These are phyloP conservation scores for Netelia inedita DNA, from an alignment of 2,888 invertebrate species.

Conservation along the genomic window DNA sequence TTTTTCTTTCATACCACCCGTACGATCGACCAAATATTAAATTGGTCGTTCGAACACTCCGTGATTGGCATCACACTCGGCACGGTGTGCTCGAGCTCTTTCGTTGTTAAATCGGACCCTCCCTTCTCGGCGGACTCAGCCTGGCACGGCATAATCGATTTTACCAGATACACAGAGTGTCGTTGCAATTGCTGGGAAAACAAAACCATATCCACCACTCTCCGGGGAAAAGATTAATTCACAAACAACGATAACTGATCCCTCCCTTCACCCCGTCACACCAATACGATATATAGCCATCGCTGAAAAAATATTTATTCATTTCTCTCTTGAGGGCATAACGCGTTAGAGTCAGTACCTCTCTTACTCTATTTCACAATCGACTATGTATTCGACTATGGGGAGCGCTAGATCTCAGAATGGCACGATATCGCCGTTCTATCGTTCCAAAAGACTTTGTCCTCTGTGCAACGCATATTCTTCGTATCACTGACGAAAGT, in stretches of 20 bases:
- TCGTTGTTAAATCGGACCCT: slow-evolving; percentile 20
- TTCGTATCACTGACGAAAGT: not conserved
- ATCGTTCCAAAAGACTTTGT: slow-evolving; percentile 71
- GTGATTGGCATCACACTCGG: slow-evolving; percentile 1
- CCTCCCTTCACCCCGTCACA: not conserved
- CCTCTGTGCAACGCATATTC: not conserved
- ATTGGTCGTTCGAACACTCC: not conserved
- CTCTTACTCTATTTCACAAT: slow-evolving; percentile 72
- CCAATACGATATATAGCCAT: not conserved
- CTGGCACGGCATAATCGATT: slow-evolving; percentile 23
- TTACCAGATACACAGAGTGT: not conserved
- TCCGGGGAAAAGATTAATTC: slow-evolving; percentile 26
- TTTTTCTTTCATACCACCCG: no score
- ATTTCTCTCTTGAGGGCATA: slow-evolving; percentile 1
- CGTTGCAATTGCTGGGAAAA: slow-evolving; percentile 21
- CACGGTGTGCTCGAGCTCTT: not conserved
- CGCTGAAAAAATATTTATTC: slow-evolving; percentile 8
- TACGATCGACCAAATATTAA: not conserved
- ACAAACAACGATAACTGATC: slow-evolving; percentile 4
- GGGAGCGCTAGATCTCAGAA: slow-evolving; percentile 76
- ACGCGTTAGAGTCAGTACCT: not conserved
- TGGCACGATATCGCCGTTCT: slow-evolving; percentile 54
- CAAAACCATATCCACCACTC: not conserved
- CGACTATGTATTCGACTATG: slow-evolving; percentile 73
- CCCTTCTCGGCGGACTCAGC: not conserved